These are phyloP conservation scores for Nilaparvata lugens DNA, from an alignment of 1,140 invertebrate genomes.

Conservation along the genomic window DNA sequence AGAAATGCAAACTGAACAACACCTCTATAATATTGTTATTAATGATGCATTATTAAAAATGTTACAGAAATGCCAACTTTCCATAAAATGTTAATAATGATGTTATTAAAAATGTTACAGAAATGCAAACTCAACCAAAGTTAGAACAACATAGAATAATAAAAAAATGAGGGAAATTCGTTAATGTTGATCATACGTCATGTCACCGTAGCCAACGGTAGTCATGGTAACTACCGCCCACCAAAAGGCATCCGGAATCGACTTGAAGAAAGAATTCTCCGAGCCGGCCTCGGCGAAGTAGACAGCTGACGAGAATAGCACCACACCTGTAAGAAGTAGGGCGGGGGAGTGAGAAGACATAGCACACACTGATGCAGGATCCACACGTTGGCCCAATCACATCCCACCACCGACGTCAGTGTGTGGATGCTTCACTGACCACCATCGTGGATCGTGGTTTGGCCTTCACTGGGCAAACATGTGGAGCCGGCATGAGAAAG, in stretches of 20 bases:
- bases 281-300: slow-evolving; percentile 98
- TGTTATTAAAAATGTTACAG: slow-evolving; percentile 6
- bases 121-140: slow-evolving; percentile 4
- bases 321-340: slow-evolving; percentile 69
- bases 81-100: slow-evolving; percentile 11
- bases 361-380: slow-evolving; percentile 97
- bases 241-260: slow-evolving; percentile 95
- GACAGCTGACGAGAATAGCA: slow-evolving; percentile 95
- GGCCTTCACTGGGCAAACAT: slow-evolving; percentile 32
- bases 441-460: background rate
- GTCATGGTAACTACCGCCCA: slow-evolving; percentile 90
- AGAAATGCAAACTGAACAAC: no score
- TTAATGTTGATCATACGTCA: slow-evolving; percentile 83
- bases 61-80: slow-evolving; percentile 1
- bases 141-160: no score
- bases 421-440: no score
- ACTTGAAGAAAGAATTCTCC: slow-evolving; percentile 93
- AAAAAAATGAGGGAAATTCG: slow-evolving; percentile 40
- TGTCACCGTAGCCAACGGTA: slow-evolving; percentile 99
- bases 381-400: slow-evolving; percentile 98
- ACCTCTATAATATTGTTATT: no score
- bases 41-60: background rate
- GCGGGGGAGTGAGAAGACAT: slow-evolving; percentile 34
- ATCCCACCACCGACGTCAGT: no score
- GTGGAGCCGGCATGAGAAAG: slow-evolving; percentile 38